Conservation (phyloP, 2,888 invertebrate genomes). For the Proisotoma minuta region DNA sequence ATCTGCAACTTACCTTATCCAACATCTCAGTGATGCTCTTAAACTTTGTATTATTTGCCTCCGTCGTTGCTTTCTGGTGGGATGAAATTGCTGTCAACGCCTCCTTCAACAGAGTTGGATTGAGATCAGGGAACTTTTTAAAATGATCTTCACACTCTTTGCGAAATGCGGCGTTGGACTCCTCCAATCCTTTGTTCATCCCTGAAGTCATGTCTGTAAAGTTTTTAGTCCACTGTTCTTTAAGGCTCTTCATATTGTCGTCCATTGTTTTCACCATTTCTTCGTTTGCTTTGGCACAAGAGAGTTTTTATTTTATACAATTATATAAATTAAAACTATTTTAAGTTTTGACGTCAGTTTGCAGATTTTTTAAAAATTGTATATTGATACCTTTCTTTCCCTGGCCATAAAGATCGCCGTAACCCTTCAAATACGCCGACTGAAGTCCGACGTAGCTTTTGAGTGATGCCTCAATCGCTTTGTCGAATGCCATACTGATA, state of each 20-base stretch:
- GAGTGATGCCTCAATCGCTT: not conserved
- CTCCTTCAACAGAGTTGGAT: conserved; percentile 13
- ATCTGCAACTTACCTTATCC: conserved; percentile 10
- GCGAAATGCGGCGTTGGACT: conserved; percentile 6
- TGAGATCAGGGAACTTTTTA: conserved; percentile 21
- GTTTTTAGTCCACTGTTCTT: not conserved
- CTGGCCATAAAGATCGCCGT: not conserved
- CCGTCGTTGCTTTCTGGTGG: conserved; percentile 4
- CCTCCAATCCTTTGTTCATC: conserved; percentile 10
- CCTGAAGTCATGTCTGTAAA: conserved; percentile 13
- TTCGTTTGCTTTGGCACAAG: too few species aligned
- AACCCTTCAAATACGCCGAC: conserved; percentile 9
- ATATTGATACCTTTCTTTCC: conserved; percentile 16
- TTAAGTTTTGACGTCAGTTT: not conserved
- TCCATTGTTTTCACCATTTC: conserved; percentile 21
- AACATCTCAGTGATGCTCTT: conserved; percentile 14
- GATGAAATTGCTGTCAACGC: conserved; percentile 6
- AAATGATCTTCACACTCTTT: conserved; percentile 18
- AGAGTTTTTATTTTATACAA: not conserved
- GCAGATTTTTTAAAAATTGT: too few species aligned
- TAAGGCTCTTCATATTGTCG: not conserved
- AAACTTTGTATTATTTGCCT: not conserved
- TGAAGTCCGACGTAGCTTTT: conserved; percentile 23
- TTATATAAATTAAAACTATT: not conserved
- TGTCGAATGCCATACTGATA: conserved; percentile 2